Conservation (phyloP, 2,113 vertebrate genomes). For the Pogonocichla stellata region DNA sequence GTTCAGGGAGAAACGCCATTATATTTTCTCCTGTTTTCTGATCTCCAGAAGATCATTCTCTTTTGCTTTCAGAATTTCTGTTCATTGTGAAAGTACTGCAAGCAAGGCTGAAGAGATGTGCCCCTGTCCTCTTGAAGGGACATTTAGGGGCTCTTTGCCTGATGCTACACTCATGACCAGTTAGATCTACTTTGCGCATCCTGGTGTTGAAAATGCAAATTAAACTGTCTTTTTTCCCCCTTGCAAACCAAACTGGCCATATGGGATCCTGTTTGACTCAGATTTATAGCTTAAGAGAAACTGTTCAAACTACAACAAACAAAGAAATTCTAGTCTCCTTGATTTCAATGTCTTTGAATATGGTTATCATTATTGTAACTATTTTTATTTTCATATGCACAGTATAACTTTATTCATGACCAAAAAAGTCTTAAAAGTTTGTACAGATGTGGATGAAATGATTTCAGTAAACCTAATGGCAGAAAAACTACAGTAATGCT, state of each 20-base stretch:
- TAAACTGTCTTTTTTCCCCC: neutral
- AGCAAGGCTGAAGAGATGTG: neutral
- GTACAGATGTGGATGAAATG: neutral
- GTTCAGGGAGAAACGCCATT: neutral
- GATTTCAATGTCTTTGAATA: neutral
- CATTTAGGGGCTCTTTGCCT: neutral
- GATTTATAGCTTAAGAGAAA: neutral
- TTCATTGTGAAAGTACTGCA: neutral
- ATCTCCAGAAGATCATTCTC: neutral
- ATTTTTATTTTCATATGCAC: neutral
- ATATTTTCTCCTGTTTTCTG: neutral
- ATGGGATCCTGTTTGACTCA: neutral
- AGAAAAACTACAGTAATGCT: neutral
- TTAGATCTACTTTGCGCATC: neutral
- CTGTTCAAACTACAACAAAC: neutral
- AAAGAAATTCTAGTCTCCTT: neutral
- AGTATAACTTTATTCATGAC: neutral
- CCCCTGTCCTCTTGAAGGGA: neutral
- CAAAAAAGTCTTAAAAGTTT: neutral
- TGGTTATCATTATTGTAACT: neutral
- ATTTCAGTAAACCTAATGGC: neutral
- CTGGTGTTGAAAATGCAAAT: neutral
- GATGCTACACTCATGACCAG: neutral
- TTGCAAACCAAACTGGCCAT: neutral
- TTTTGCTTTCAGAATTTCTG: neutral